phyloP scores from a whole-genome alignment of 2,113 vertebrate species.

The Chauna torquata region DNA sequence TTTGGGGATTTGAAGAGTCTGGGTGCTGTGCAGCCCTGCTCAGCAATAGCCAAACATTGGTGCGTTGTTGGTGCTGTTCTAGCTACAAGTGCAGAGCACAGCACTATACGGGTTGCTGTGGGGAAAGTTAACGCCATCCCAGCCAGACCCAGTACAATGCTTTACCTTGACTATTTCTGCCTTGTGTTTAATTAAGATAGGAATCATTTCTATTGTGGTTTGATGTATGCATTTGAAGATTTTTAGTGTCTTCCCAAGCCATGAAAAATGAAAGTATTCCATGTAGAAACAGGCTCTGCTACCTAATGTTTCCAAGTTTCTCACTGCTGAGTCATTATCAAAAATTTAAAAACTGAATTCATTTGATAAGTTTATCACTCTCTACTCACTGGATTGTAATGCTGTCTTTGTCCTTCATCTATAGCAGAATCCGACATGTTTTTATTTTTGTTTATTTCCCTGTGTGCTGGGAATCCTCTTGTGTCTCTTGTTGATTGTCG shows the following conservation, averaged over 20 bases:
- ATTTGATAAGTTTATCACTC: background rate
- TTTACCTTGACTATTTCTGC: background rate
- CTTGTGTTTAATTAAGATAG: slow-evolving; percentile 5
- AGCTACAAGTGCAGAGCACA: too few relatives aligned
- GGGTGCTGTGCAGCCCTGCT: too few relatives aligned
- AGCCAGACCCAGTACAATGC: background rate
- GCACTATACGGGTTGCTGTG: too few relatives aligned
- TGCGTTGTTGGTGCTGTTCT: too few relatives aligned
- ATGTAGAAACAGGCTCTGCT: background rate
- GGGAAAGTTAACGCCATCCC: too few relatives aligned
- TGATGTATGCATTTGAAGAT: background rate
- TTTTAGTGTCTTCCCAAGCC: background rate
- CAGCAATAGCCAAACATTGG: too few relatives aligned
- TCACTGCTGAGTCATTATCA: background rate
- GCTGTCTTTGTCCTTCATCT: background rate
- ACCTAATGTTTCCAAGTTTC: background rate
- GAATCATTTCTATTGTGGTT: background rate
- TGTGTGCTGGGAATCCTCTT: background rate
- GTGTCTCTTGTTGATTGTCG: background rate
- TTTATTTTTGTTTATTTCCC: background rate
- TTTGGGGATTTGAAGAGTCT: too few relatives aligned
- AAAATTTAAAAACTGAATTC: background rate
- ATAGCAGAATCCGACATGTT: background rate
- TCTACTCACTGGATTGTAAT: background rate
- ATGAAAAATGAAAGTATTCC: background rate